Percentiles rank a stretch among this genome's conserved stretches.
Conservation (phyloP, 2,113 vertebrate genomes). For the Fregetta grallaria region DNA sequence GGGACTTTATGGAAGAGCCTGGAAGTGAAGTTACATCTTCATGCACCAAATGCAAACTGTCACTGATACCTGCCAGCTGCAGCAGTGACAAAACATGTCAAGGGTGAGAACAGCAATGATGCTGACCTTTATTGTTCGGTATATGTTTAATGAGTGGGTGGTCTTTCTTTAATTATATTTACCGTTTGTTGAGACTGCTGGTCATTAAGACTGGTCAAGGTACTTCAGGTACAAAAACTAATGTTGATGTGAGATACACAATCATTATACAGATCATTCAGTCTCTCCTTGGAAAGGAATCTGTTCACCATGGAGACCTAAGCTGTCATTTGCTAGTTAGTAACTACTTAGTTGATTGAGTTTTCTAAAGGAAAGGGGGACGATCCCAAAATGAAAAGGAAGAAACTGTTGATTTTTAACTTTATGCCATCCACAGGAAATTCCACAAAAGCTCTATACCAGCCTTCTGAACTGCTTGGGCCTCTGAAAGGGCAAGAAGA, state of each 20-base stretch:
- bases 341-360: neutral
- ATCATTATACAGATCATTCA: neutral
- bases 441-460: neutral
- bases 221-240: neutral
- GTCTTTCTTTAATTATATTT: neutral
- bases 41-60: neutral
- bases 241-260: neutral
- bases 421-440: neutral
- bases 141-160: neutral
- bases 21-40: neutral
- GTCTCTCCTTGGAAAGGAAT: neutral
- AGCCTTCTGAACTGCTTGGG: neutral
- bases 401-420: neutral
- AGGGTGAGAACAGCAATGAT: neutral
- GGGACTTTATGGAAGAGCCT: neutral
- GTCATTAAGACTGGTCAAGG: neutral
- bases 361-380: neutral
- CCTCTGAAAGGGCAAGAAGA: neutral
- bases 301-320: neutral
- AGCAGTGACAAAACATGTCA: fast-evolving
- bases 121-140: neutral
- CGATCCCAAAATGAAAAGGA: neutral
- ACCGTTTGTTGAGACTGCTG: neutral
- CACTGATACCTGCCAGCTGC: neutral
- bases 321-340: neutral